Evolutionary conservation across 2,888 invertebrate species (phyloP), one percentile per base, ranked within the genome.

Genomic region (Drosophila picticornis): DNA sequence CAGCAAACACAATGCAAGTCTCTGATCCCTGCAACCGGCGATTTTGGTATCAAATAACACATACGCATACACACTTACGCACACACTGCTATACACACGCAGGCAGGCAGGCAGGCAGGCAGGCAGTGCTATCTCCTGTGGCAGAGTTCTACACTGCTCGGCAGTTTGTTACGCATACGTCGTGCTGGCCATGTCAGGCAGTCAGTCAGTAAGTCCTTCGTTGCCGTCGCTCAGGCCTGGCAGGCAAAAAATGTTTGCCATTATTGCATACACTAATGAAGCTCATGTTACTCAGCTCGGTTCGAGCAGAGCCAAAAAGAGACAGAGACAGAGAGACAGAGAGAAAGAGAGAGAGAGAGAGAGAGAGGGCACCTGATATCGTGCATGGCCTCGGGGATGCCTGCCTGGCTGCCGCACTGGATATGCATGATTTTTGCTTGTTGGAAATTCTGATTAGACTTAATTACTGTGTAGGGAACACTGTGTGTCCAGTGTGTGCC

Each of bases 201-300:
- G 22, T 53, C 71, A 77, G 73, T 71, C 60, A 61, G 51, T 36
- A 64, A 63, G 56, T 58, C 64, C 77, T 70, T 58, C 72, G 58
- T 62, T 50, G 62, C 62, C 61, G 58, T 78, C 79, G 73, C 74
- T 79, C 63, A 84, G 88, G 84, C 87, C 88, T 89, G 85, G 88
- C 88, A 88, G 90, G 85, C 90, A 85, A 88, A 90, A 90, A 87
- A 88, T 85, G 84, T 89, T 87, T 88, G 89, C 89, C 87, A 88
- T 90, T 88, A 89, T 88, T 89, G 87, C 90, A 84, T 89, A 88
- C 90, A 88, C 87, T 88, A 88, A 88, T 90, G 90, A 87, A 89
- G 91, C 88, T 88, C 90, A 89, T 90, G 90, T 89, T 88, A 81
- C 90, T 73, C 63, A 32, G 36, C 46, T 46, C 25, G 16, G 46